These are phyloP conservation scores for Osmoderma eremita DNA, from an alignment of 2,888 invertebrate species.

Conservation along the genomic window DNA sequence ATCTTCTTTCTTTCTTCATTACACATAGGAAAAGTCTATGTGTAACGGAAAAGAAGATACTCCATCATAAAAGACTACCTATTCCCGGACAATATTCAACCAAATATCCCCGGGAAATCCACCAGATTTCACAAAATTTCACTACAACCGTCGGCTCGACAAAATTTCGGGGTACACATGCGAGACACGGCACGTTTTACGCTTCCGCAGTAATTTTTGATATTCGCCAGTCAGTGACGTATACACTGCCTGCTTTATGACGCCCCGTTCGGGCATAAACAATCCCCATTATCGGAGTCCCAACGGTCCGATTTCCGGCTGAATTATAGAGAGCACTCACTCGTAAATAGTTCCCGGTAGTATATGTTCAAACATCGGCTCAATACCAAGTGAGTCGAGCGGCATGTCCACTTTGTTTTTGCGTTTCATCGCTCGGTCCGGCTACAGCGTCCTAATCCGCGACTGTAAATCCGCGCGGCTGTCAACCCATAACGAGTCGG, in stretches of 20 bases:
- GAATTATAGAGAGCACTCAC: slow-evolving; percentile 25
- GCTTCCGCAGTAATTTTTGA: slow-evolving; percentile 12
- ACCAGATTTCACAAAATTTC: too few relatives aligned
- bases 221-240: slow-evolving; percentile 4
- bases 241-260: slow-evolving; percentile 18
- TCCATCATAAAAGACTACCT: too few relatives aligned
- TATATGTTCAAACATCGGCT: too few relatives aligned
- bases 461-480: neutral
- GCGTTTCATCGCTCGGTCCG: too few relatives aligned
- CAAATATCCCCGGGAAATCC: too few relatives aligned
- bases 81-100: too few relatives aligned
- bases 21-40: too few relatives aligned
- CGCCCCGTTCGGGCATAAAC: slow-evolving; percentile 21
- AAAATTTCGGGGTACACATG: too few relatives aligned
- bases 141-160: too few relatives aligned
- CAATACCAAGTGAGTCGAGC: neutral
- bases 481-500: slow-evolving; percentile 9
- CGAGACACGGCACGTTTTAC: neutral
- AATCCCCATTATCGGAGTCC: slow-evolving; percentile 34
- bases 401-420: too few relatives aligned
- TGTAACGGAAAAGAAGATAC: too few relatives aligned
- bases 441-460: slow-evolving; percentile 6
- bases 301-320: slow-evolving; percentile 16
- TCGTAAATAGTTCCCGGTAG: slow-evolving; percentile 26
- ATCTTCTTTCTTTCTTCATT: too few relatives aligned